Conservation (phyloP, 2,888 invertebrate genomes). For the Trypoxylon attenuatum region DNA sequence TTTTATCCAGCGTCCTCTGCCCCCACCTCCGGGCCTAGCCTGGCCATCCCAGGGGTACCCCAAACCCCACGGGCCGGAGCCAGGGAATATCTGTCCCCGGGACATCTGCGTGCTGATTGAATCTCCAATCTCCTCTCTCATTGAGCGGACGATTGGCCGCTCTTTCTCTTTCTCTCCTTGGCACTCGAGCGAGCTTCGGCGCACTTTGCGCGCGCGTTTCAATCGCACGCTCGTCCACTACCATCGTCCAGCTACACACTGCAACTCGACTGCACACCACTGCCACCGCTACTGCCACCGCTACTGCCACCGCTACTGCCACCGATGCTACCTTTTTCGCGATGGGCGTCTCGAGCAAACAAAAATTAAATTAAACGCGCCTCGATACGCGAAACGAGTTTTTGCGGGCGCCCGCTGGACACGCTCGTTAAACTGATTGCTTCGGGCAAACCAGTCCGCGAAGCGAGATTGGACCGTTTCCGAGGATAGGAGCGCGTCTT, state of each 20-base stretch:
- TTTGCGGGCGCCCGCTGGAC: constrained; percentile 19
- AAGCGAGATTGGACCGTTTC: background rate
- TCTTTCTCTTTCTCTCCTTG: constrained; percentile 46
- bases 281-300: constrained; percentile 20
- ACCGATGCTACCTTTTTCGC: constrained; percentile 19
- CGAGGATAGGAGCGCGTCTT: background rate
- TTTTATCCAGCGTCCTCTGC: constrained; percentile 49
- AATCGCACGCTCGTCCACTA: constrained; percentile 38
- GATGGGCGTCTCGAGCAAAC: constrained; percentile 22
- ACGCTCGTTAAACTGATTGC: constrained; percentile 40
- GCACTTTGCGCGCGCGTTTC: constrained; percentile 26
- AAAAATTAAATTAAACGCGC: constrained; percentile 31
- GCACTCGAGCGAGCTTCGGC: constrained; percentile 33
- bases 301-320: constrained; percentile 4
- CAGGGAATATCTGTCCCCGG: constrained; percentile 74
- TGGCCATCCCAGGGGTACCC: constrained; percentile 46
- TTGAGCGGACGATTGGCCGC: constrained; percentile 65
- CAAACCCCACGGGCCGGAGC: constrained; percentile 62
- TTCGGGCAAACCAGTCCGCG: constrained; percentile 14
- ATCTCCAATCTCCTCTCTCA: constrained; percentile 72
- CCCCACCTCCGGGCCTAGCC: constrained; percentile 24
- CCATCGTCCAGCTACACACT: no score
- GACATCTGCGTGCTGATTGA: constrained; percentile 75
- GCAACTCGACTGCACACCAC: no score
- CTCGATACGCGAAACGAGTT: constrained; percentile 20